Evolutionary conservation across 2,113 vertebrate species (phyloP).

Genomic region (Canis aureus): DNA sequence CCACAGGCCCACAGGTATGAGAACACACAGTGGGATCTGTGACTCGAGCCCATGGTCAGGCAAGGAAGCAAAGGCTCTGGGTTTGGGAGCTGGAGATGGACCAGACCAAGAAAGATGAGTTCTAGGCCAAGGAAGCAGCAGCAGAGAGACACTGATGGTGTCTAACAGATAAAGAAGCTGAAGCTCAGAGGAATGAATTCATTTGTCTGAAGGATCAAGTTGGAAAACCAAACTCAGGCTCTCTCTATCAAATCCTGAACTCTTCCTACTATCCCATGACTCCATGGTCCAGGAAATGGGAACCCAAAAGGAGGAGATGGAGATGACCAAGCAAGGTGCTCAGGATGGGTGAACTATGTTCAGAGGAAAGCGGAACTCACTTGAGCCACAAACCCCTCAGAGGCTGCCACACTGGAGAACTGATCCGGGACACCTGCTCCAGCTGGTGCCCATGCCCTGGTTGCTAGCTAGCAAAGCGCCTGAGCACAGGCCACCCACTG

Average conservation of each 20-base stretch:
- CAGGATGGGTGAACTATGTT: neutral
- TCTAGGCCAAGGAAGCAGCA: neutral
- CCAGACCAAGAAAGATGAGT: neutral
- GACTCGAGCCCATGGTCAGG: neutral
- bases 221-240: neutral
- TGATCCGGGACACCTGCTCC: neutral
- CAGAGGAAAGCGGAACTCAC: neutral
- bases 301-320: neutral
- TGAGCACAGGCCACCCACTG: neutral
- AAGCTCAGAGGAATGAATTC: neutral
- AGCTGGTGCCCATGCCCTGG: too few relatives aligned
- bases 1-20: neutral
- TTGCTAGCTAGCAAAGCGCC: neutral
- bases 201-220: neutral
- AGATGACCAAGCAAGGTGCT: neutral
- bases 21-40: neutral
- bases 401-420: neutral
- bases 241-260: neutral
- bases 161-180: neutral
- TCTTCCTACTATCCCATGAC: neutral
- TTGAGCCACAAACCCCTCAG: neutral
- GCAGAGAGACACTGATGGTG: neutral
- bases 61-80: neutral
- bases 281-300: neutral
- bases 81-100: neutral